Evolutionary conservation across 2,113 vertebrate species (phyloP).

Genomic region (Rhineura floridana): DNA sequence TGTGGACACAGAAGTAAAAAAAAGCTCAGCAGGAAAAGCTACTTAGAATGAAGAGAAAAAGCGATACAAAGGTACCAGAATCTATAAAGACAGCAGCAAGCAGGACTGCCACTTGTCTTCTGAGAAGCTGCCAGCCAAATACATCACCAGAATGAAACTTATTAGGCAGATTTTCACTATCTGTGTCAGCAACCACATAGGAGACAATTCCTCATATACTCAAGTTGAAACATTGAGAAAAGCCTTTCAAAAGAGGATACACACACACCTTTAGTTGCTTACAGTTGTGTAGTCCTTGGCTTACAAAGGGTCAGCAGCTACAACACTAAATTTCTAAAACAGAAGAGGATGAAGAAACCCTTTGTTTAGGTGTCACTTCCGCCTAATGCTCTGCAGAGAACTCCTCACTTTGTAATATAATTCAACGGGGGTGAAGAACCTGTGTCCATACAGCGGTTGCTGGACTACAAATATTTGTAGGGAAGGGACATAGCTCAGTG

Average conservation of each 20-base stretch:
- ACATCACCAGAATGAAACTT: neutral
- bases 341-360: neutral
- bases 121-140: neutral
- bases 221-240: neutral
- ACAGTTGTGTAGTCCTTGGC: neutral
- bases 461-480: no score
- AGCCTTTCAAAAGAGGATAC: no score
- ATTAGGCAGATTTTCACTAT: neutral
- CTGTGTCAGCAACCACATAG: neutral
- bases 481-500: no score
- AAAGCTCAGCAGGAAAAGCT: neutral
- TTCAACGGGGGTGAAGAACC: no score
- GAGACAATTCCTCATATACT: neutral
- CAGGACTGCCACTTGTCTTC: neutral
- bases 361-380: neutral
- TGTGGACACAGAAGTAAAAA: neutral
- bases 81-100: neutral
- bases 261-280: neutral
- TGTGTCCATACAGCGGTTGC: no score
- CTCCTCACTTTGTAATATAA: neutral
- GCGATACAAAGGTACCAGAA: neutral
- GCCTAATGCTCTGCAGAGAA: neutral
- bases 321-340: neutral
- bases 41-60: neutral
- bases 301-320: neutral